A percentile compares a stretch with the other conserved stretches of the same genome.
phyloP scores from a whole-genome alignment of 1,140 invertebrate genomes.

The Calosoma granatense region DNA sequence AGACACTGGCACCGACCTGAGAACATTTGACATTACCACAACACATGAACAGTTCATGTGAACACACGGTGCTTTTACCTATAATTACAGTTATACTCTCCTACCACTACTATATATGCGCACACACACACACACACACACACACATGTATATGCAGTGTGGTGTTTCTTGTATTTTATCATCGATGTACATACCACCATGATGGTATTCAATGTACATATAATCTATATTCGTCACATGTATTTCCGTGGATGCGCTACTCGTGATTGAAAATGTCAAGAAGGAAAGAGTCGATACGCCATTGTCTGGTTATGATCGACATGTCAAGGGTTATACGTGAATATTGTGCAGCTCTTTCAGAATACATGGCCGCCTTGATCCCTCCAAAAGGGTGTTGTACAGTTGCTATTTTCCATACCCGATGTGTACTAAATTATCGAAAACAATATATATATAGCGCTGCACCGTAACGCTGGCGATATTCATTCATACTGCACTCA shows the following conservation, averaged over 20 bases:
- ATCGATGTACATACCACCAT: background rate
- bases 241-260: too few species aligned
- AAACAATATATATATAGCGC: background rate
- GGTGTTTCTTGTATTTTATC: background rate
- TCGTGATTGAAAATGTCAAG: background rate
- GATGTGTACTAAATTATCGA: background rate
- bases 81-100: too few species aligned
- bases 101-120: too few species aligned
- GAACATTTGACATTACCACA: background rate
- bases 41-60: too few species aligned
- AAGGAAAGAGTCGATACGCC: background rate
- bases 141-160: too few species aligned
- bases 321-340: background rate
- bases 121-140: too few species aligned
- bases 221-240: too few species aligned
- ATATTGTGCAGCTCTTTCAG: background rate
- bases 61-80: too few species aligned
- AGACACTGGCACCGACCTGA: background rate
- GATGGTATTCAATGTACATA: too few species aligned
- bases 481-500: background rate
- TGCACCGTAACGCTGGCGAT: conserved; percentile 5
- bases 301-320: conserved; percentile 1
- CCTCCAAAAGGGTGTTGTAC: conserved; percentile 8
- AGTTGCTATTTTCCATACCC: background rate
- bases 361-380: conserved; percentile 3